These are phyloP conservation scores for Nomada flava DNA, from an alignment of 2,888 invertebrate genomes.

Conservation along the genomic window DNA sequence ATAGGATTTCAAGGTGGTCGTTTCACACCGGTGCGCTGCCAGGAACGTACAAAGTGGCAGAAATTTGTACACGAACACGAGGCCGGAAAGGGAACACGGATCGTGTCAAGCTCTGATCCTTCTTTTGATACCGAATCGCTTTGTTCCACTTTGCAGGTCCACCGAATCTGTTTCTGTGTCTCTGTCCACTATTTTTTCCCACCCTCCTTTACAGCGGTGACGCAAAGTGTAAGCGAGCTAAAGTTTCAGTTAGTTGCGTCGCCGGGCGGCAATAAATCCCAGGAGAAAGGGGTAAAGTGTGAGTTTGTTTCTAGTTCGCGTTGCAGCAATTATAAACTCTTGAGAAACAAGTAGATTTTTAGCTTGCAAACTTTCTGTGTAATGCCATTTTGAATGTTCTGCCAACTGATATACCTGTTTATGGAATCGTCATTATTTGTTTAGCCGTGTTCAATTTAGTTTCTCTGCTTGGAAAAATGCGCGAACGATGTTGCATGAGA, in stretches of 20 bases:
- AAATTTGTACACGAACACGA: slow-evolving; percentile 5
- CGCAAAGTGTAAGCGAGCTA: background rate
- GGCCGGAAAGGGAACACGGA: background rate
- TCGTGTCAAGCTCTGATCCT: slow-evolving; percentile 11
- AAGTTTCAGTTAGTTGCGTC: slow-evolving; percentile 4
- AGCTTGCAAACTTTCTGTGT: background rate
- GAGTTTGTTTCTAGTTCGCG: slow-evolving; percentile 13
- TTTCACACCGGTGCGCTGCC: background rate
- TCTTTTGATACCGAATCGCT: slow-evolving; percentile 10
- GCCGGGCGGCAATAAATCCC: background rate
- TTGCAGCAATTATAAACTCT: slow-evolving; percentile 3
- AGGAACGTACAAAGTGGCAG: slow-evolving; percentile 17
- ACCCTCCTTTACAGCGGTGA: background rate
- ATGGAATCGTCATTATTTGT: background rate
- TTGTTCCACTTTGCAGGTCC: slow-evolving; percentile 20
- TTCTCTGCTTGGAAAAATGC: too few relatives aligned
- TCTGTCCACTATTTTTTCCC: background rate
- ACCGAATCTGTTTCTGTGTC: slow-evolving; percentile 3
- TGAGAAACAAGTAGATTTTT: background rate
- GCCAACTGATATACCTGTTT: too few relatives aligned
- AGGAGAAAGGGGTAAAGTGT: background rate
- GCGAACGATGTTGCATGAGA: too few relatives aligned
- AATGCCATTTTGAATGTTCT: too few relatives aligned
- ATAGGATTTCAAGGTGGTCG: slow-evolving; percentile 33
- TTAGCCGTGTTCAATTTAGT: too few relatives aligned